phyloP scores from a whole-genome alignment of 2,888 invertebrate genomes.

The Lasioglossum oenotherae region DNA sequence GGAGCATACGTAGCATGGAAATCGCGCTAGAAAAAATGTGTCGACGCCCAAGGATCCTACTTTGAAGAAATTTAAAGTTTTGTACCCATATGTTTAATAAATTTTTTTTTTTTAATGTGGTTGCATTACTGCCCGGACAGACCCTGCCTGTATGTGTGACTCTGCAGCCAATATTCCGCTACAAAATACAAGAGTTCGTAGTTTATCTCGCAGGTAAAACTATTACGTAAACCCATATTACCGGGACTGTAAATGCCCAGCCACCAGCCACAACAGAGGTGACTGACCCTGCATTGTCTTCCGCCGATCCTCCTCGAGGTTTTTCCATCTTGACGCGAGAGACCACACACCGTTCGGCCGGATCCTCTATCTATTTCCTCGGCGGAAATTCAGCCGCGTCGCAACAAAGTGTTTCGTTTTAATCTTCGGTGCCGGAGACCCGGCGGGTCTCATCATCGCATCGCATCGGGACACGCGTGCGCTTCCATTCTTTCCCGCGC shows the following conservation, averaged over 20 bases:
- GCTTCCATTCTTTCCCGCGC: conserved; percentile 56
- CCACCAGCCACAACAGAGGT: neutral
- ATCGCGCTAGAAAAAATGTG: no score
- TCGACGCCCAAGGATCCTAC: no score
- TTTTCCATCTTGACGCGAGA: neutral
- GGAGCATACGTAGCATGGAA: no score
- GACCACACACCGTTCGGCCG: conserved; percentile 2
- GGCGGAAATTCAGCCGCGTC: conserved; percentile 4
- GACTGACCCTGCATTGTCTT: neutral
- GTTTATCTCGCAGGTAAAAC: no score
- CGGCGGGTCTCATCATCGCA: conserved; percentile 19
- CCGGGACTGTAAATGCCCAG: neutral
- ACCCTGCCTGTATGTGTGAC: no score
- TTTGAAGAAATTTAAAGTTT: no score
- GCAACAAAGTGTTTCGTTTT: conserved; percentile 19
- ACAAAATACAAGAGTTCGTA: no score
- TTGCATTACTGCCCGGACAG: no score
- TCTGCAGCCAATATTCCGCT: no score
- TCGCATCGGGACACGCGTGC: conserved; percentile 44
- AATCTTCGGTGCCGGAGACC: neutral
- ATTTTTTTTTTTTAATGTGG: no score
- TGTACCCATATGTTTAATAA: no score
- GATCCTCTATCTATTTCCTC: neutral
- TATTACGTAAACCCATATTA: neutral
- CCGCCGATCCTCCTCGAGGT: neutral